Conservation (phyloP, 1,140 invertebrate species). For the Drosophila busckii region DNA sequence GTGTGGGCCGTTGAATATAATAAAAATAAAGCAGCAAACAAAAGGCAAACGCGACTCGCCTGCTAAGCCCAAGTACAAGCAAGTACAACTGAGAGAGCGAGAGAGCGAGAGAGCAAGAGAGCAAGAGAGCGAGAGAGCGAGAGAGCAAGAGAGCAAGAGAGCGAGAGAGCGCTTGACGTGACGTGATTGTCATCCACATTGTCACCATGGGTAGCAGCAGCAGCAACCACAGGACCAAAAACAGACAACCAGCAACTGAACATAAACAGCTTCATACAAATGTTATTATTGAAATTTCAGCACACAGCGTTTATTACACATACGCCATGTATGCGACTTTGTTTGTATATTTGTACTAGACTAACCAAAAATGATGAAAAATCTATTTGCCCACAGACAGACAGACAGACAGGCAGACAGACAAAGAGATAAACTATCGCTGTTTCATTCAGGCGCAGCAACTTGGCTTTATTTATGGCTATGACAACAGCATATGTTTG, state of each 20-base stretch:
- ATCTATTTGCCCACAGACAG: too few relatives aligned
- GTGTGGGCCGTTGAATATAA: conserved; percentile 41
- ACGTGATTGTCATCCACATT: conserved; percentile 72
- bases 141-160: conserved; percentile 5
- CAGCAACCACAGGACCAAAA: neutral
- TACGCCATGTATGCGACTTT: conserved; percentile 43
- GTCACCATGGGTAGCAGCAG: conserved; percentile 43
- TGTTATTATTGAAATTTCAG: conserved; percentile 73
- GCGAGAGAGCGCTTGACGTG: conserved; percentile 42
- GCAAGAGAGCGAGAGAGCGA: neutral
- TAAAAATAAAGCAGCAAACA: conserved; percentile 66
- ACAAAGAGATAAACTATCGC: conserved; percentile 4
- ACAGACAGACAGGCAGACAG: too few relatives aligned
- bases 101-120: neutral
- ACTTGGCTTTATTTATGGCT: conserved; percentile 38
- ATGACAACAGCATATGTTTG: conserved; percentile 41
- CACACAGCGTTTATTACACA: conserved; percentile 52
- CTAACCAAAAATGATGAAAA: conserved; percentile 68
- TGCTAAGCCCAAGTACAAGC: conserved; percentile 54
- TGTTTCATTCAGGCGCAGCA: neutral
- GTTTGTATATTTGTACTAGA: conserved; percentile 33
- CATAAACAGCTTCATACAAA: conserved; percentile 75
- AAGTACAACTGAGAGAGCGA: conserved; percentile 5
- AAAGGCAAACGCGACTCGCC: conserved; percentile 67
- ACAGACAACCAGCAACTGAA: conserved; percentile 22